Percentiles rank a stretch among this genome's conserved stretches.
These are phyloP conservation scores for Oligia fasciuncula DNA, from an alignment of 2,888 invertebrate genomes.

Conservation along the genomic window DNA sequence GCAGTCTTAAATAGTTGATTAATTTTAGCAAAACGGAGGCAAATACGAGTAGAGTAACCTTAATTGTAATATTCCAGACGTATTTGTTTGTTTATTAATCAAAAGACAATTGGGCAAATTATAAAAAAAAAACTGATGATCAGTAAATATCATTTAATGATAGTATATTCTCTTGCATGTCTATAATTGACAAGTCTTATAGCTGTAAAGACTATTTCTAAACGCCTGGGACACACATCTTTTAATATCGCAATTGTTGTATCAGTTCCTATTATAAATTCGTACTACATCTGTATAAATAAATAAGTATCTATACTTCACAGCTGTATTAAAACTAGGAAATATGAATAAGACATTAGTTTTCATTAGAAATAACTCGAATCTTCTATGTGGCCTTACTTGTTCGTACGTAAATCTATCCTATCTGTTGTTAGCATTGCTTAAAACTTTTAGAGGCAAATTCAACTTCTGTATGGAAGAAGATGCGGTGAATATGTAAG, in stretches of 20 bases:
- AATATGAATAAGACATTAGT: slow-evolving; percentile 7
- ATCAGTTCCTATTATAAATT: slow-evolving; percentile 1
- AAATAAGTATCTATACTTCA: slow-evolving; percentile 13
- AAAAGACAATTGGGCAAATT: not conserved
- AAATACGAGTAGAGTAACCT: not conserved
- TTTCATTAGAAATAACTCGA: not conserved
- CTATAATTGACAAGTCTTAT: not conserved
- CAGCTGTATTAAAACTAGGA: slow-evolving; percentile 14
- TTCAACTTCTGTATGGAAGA: slow-evolving; percentile 13
- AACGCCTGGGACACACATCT: not conserved
- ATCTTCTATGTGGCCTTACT: slow-evolving; percentile 22
- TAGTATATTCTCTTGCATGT: not conserved
- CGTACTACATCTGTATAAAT: slow-evolving; percentile 23
- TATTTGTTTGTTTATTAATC: not conserved
- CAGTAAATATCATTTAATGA: not conserved
- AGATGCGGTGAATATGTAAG: slow-evolving; percentile 34
- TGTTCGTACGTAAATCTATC: slow-evolving; percentile 42
- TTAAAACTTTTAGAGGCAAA: slow-evolving; percentile 33
- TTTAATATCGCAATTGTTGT: not conserved
- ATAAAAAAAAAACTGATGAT: not conserved
- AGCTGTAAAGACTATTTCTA: not conserved
- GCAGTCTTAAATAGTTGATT: no score
- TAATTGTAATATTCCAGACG: not conserved
- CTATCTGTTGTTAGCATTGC: slow-evolving; percentile 37
- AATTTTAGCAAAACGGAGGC: not conserved